Percentiles rank a stretch among this genome's conserved stretches.
Conservation (phyloP, 1,140 invertebrate genomes). For the Pseudomyrmex dendroicus region DNA sequence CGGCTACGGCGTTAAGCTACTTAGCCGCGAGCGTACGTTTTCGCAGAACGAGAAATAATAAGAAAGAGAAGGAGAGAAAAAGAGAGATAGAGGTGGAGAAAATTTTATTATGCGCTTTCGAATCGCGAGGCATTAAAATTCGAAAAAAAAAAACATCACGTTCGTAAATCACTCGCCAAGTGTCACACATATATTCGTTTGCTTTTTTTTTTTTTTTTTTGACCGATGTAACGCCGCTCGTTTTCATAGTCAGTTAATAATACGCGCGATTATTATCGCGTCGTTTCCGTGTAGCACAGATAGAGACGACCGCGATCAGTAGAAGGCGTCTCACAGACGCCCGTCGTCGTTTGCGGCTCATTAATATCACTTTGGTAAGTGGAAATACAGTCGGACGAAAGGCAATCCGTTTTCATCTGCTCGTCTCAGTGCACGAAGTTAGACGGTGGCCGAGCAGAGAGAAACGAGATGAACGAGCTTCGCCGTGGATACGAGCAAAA, state of each 20-base stretch:
- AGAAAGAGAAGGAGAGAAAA: conserved; percentile 2
- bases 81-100: background rate
- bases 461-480: conserved; percentile 56
- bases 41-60: background rate
- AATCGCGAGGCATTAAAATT: background rate
- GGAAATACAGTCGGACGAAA: conserved; percentile 69
- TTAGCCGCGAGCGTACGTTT: conserved; percentile 48
- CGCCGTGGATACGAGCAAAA: conserved; percentile 43
- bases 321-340: conserved; percentile 23
- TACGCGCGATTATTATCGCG: conserved; percentile 38
- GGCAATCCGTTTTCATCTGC: conserved; percentile 75
- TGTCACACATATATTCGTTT: background rate
- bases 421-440: conserved; percentile 58
- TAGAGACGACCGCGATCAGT: conserved; percentile 24
- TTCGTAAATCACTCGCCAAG: background rate
- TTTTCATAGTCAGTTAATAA: conserved; percentile 30
- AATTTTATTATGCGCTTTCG: conserved; percentile 21
- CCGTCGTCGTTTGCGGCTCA: conserved; percentile 69
- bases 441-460: conserved; percentile 17
- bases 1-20: conserved; percentile 56
- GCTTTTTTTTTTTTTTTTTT: background rate
- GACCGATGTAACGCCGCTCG: conserved; percentile 61
- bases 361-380: conserved; percentile 75
- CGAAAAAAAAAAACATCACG: background rate
- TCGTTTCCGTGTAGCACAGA: background rate